phyloP scores from a whole-genome alignment of 2,113 vertebrate species.

The Elgaria multicarinata region DNA sequence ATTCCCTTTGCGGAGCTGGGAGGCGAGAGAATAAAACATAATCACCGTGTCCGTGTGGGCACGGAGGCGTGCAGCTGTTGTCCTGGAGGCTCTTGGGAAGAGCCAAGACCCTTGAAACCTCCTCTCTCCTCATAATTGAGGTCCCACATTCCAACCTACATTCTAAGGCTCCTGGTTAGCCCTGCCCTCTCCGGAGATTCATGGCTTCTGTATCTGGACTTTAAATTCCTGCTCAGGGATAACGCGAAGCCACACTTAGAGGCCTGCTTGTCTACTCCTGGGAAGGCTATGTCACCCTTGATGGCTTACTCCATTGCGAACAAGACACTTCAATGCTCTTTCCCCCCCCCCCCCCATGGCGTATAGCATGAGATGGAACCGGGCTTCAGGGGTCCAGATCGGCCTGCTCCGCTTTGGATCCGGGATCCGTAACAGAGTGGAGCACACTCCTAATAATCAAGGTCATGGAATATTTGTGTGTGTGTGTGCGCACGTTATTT shows the following conservation, averaged over 20 bases:
- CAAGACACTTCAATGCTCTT: not conserved
- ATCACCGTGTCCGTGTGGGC: not conserved
- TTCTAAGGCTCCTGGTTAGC: not conserved
- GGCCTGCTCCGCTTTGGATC: no score
- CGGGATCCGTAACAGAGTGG: no score
- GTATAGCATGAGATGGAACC: no score
- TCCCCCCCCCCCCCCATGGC: no score
- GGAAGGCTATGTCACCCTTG: not conserved
- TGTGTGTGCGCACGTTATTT: no score
- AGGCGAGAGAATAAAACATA: conserved; percentile 47
- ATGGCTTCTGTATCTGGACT: not conserved
- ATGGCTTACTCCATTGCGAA: conserved; percentile 29
- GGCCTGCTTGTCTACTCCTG: not conserved
- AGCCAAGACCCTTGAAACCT: not conserved
- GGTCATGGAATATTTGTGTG: no score
- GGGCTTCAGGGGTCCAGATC: no score
- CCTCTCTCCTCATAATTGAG: no score
- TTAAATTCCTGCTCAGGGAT: fast-evolving
- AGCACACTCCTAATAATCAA: no score
- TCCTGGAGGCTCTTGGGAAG: conserved; percentile 6
- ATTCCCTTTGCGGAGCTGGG: conserved; percentile 57
- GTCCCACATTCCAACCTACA: not conserved
- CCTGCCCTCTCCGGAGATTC: not conserved
- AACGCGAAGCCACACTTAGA: fast-evolving
- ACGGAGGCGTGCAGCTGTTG: not conserved